These are phyloP conservation scores for Neodiprion lecontei DNA, from an alignment of 1,140 invertebrate species.

Conservation along the genomic window DNA sequence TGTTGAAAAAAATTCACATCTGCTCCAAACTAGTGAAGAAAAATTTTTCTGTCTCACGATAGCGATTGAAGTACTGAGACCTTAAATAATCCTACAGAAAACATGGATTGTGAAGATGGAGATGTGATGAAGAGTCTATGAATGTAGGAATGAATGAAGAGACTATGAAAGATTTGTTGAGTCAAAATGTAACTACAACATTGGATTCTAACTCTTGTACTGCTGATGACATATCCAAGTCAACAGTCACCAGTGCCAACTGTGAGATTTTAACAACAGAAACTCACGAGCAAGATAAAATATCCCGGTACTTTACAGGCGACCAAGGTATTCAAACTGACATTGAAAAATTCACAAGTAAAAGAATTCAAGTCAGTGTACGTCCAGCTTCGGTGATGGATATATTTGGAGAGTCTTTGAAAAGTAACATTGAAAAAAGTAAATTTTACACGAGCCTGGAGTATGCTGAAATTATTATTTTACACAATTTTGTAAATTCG, in stretches of 20 bases:
- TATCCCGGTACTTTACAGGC: background rate
- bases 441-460: background rate
- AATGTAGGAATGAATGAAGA: too few relatives aligned
- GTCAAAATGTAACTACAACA: too few relatives aligned
- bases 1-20: too few relatives aligned
- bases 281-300: background rate
- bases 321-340: constrained; percentile 21
- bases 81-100: constrained; percentile 5
- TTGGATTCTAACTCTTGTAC: too few relatives aligned
- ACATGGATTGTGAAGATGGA: too few relatives aligned
- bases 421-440: too few relatives aligned
- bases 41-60: background rate
- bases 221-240: too few relatives aligned
- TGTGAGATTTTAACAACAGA: too few relatives aligned
- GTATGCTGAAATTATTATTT: background rate
- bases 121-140: too few relatives aligned
- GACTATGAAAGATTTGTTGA: too few relatives aligned
- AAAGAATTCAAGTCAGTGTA: constrained; percentile 23
- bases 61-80: background rate
- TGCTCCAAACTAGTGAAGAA: background rate
- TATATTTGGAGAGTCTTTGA: background rate
- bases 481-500: background rate
- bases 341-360: constrained; percentile 16
- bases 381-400: constrained; percentile 14
- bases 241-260: too few relatives aligned